Base-by-base conservation (phyloP, 2,888 invertebrate genomes). In the Synanthedon formicaeformis region DNA sequence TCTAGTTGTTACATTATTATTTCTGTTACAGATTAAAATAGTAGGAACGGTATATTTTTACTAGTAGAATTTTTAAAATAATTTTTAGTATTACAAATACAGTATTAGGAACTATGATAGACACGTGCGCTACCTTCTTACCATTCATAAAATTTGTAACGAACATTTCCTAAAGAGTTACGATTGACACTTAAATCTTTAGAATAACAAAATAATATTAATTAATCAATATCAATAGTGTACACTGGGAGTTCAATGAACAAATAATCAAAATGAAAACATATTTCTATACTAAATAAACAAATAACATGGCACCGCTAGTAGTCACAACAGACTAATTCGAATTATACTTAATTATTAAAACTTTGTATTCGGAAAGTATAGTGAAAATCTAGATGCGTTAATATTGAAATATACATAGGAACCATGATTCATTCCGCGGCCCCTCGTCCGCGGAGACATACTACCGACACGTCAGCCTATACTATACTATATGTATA, bases 331-430 rank as follows among this genome's bases (percentile, higher is more conserved):
- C 86, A 86, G 86, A 85, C 83, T 81, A 78, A 78, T 82, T 84
- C 87, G 86, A 86, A 85, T 85, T 66, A 86, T 84, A 85, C 85
- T 87, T 87, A 87, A 85, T 86, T 84, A 85, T 85, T 86, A 86
- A 84, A 86, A 86, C 45, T 85, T 85, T 85, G 86, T 86, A 79
- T 87, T 86, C 85, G 86, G 87, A 84, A 86, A 87, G 85, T 85
- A 86, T 83, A 85, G 82, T 84, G 85, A 87, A 86, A 86, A 85
- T 85, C 83, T 87, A 87, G 84, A 86, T 84, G 87, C 86, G 84
- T 81, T 83, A 85, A 86, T 86, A 87, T 87, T 88, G 88, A 88
- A 87, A 88, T 88, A 85, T 88, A 88, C 87, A 88, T 88, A 88
- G 88, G 88, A 89, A 88, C 88, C 88, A 88, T 88, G 86, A 87